These are phyloP conservation scores for Pseudopipra pipra DNA, from an alignment of 2,113 vertebrate genomes.

Conservation along the genomic window DNA sequence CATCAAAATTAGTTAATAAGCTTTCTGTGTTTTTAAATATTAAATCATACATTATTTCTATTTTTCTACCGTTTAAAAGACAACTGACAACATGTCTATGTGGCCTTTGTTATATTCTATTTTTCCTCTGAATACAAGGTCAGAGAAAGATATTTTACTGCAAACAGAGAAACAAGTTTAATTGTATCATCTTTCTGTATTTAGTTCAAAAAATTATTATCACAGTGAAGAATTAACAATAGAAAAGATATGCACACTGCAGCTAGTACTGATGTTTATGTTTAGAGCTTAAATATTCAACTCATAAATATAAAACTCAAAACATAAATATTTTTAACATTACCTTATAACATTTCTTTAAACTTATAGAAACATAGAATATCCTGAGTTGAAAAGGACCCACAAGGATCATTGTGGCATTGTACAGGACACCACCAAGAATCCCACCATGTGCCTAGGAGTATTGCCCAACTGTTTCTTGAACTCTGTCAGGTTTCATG, in stretches of 20 bases:
- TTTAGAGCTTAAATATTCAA: conserved; percentile 57
- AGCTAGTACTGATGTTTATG: background rate
- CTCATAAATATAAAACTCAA: conserved; percentile 5
- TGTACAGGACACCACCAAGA: background rate
- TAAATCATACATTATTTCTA: background rate
- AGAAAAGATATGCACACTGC: conserved; percentile 4
- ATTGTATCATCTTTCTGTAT: conserved; percentile 1
- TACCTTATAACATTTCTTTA: conserved; percentile 42
- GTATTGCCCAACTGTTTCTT: background rate
- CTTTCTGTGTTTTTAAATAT: background rate
- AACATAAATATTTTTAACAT: conserved; percentile 57
- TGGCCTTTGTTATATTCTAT: background rate
- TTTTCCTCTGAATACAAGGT: background rate
- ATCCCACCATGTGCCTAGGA: background rate
- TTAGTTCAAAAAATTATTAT: conserved; percentile 11
- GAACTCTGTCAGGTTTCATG: background rate
- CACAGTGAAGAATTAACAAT: conserved; percentile 56
- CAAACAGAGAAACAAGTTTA: conserved; percentile 26
- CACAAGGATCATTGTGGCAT: background rate
- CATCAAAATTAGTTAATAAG: background rate
- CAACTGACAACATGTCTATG: background rate
- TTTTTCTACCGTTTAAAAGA: background rate
- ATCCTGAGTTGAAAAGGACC: background rate
- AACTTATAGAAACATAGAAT: background rate
- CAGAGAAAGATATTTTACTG: conserved; percentile 22